Evolutionary conservation across 2,888 invertebrate genomes (phyloP).

Genomic region (Exocentrus adspersus): DNA sequence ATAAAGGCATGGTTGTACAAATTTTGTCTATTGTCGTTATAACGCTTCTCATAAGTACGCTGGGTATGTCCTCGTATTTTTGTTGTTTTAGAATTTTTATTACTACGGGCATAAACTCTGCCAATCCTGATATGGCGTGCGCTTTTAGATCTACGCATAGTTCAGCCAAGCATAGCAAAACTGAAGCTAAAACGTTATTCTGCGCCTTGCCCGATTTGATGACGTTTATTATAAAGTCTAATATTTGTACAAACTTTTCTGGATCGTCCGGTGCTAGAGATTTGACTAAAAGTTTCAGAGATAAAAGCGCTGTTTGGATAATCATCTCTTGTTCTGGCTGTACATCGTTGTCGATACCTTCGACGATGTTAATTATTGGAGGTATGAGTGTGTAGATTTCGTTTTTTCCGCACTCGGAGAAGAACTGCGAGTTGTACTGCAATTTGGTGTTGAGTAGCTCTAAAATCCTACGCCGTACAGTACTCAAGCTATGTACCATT

Average conservation of each 20-base stretch:
- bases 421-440: constrained; percentile 72
- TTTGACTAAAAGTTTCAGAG: constrained; percentile 84
- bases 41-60: constrained; percentile 76
- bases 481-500: constrained; percentile 74
- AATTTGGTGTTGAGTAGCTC: constrained; percentile 87
- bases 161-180: constrained; percentile 82
- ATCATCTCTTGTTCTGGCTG: constrained; percentile 73
- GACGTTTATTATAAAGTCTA: constrained; percentile 74
- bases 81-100: constrained; percentile 73
- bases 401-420: constrained; percentile 63
- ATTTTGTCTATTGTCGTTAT: constrained; percentile 85
- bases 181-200: constrained; percentile 76
- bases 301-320: constrained; percentile 84
- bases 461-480: constrained; percentile 82
- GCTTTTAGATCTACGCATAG: constrained; percentile 79
- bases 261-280: constrained; percentile 75
- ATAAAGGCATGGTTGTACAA: constrained; percentile 82
- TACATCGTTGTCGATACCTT: constrained; percentile 62
- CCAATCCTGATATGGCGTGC: constrained; percentile 78
- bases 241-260: constrained; percentile 74
- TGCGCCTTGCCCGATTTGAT: constrained; percentile 66
- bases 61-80: constrained; percentile 68
- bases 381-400: constrained; percentile 70
- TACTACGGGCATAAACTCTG: constrained; percentile 81
- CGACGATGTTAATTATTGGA: constrained; percentile 70